phyloP scores from a whole-genome alignment of 2,888 invertebrate species.

The Anticlea derivata region DNA sequence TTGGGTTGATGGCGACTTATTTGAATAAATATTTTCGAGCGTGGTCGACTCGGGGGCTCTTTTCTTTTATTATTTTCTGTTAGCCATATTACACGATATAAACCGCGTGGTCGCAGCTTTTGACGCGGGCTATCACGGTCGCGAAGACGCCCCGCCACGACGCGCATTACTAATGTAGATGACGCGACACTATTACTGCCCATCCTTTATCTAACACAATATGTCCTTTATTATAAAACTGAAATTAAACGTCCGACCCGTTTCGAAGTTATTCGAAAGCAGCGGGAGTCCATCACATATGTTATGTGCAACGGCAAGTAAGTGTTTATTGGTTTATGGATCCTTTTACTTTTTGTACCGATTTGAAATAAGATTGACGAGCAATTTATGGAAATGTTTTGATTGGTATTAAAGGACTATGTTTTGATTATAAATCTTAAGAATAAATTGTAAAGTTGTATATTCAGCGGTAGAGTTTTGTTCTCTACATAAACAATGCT shows the following conservation, averaged over 20 bases:
- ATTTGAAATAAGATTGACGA: constrained; percentile 61
- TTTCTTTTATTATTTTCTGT: constrained; percentile 66
- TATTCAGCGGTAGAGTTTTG: constrained; percentile 1
- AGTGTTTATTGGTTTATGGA: constrained; percentile 73
- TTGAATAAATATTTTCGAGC: constrained; percentile 81
- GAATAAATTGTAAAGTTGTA: constrained; percentile 9
- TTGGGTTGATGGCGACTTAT: constrained; percentile 80
- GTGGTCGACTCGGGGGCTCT: constrained; percentile 52
- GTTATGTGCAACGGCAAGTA: constrained; percentile 59
- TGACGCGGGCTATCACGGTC: constrained; percentile 31
- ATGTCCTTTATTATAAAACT: constrained; percentile 79
- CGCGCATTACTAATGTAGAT: constrained; percentile 73
- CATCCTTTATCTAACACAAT: constrained; percentile 80
- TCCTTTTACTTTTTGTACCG: constrained; percentile 52
- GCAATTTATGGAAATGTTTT: constrained; percentile 52
- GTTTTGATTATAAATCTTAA: constrained; percentile 32
- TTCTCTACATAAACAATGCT: too few species aligned
- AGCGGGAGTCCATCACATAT: constrained; percentile 73
- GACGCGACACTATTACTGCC: constrained; percentile 79
- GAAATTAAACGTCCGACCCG: constrained; percentile 75
- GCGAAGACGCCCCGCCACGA: constrained; percentile 71
- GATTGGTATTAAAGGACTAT: constrained; percentile 39
- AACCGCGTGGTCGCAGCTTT: constrained; percentile 27
- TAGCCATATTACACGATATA: constrained; percentile 40
- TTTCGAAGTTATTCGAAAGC: constrained; percentile 73